Base-by-base conservation (phyloP, 2,888 invertebrate species). In the Lathronympha strigana region DNA sequence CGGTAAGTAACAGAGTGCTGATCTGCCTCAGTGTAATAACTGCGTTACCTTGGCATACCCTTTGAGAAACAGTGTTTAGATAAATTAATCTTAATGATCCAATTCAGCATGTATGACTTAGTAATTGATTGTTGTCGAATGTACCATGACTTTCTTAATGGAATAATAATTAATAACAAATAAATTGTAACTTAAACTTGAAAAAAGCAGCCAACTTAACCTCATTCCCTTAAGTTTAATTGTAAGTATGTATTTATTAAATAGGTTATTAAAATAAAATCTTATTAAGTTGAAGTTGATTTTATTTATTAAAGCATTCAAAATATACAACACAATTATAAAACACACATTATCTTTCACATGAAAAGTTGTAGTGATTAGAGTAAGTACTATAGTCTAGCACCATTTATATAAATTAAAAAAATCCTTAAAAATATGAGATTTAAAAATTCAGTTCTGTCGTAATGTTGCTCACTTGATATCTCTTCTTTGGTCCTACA, bases 171-270 rank as follows among this genome's bases (percentile, higher is more conserved):
- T 6, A 40, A 58, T 54, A 13, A 23, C 25, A 33, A 25, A 13
- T 19, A 38, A 63, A 28, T 15, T 43, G 33, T 28, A 38, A 57
- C 6, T 8, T 15, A 40, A 15, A 38, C 40, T 36, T 17, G 40
- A 17, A 17, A 40, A 40, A 3, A 19, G 2, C 21, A 21, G 47
- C 51, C 19, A 36, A 47, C 19, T 36, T 38, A 47, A 28, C 53
- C 50, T 54, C 47, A 54, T 28, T 53, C 19, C 6, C 21, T 28
- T 47, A 54, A 49, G 38, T 33, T 15, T 66, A 53, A 36, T 23
- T 21, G 8, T 66, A 63, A 57, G 63, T 31, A 58, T 66, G 66
- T 66, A 66, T 66, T 66, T 66, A 66, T 66, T 49, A 54, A 54
- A 49, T 61, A 54, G 61, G 33, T 47, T 38, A 38, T 23, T 28